phyloP scores from a whole-genome alignment of 2,797 vertebrate species.

The Mareca penelope region DNA sequence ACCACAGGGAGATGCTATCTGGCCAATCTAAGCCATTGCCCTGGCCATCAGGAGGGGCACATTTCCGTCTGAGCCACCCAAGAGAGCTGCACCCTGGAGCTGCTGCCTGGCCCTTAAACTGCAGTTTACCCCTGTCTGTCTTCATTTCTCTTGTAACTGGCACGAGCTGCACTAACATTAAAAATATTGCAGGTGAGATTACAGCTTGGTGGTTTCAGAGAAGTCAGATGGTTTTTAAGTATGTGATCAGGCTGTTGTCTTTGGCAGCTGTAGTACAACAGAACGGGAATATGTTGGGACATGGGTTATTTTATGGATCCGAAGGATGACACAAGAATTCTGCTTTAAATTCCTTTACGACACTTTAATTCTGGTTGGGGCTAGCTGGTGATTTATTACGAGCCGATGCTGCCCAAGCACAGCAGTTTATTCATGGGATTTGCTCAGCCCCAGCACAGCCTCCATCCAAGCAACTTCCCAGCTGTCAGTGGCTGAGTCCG shows the following conservation, averaged over 20 bases:
- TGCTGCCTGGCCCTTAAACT: accelerated
- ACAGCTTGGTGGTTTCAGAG: not conserved
- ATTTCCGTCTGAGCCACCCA: not conserved
- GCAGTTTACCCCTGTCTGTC: not conserved
- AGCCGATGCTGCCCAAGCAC: not conserved
- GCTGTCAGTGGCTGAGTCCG: not conserved
- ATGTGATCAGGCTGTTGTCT: not conserved
- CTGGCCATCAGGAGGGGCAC: not conserved
- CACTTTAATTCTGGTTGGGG: not conserved
- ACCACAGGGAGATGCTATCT: not conserved
- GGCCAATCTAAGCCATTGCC: not conserved
- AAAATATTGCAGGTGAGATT: not conserved
- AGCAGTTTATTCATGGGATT: not conserved
- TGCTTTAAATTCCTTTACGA: not conserved
- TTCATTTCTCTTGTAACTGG: not conserved
- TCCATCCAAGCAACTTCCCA: not conserved
- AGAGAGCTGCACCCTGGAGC: not conserved
- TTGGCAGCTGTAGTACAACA: accelerated
- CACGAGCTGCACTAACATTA: not conserved
- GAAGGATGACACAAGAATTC: not conserved
- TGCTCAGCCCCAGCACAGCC: not conserved
- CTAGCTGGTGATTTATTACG: not conserved
- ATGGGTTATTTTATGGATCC: not conserved
- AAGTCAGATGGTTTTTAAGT: not conserved
- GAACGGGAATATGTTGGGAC: not conserved